These are phyloP conservation scores for Coleophora deauratella DNA, from an alignment of 2,888 invertebrate species.

Conservation along the genomic window DNA sequence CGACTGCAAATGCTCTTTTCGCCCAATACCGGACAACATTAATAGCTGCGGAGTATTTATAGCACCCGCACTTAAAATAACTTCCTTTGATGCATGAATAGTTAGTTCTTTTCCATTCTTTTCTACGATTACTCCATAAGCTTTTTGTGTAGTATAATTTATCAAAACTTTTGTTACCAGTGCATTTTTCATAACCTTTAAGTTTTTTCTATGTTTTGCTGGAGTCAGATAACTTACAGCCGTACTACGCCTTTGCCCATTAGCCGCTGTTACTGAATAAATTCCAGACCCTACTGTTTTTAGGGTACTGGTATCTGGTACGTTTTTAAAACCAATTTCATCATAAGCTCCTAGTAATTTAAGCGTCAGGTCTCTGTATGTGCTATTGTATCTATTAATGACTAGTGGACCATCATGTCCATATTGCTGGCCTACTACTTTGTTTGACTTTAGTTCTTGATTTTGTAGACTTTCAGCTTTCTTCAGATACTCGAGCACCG, in stretches of 20 bases:
- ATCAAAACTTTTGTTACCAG: conserved; percentile 65
- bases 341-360: conserved; percentile 45
- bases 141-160: conserved; percentile 39
- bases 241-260: conserved; percentile 60
- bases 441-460: conserved; percentile 21
- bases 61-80: conserved; percentile 61
- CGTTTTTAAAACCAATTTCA: conserved; percentile 50
- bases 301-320: conserved; percentile 51
- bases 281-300: conserved; percentile 62
- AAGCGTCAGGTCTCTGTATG: conserved; percentile 35
- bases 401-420: conserved; percentile 56
- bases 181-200: conserved; percentile 55
- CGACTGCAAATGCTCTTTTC: conserved; percentile 38
- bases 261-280: conserved; percentile 52
- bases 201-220: conserved; percentile 31
- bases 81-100: conserved; percentile 42
- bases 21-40: conserved; percentile 69
- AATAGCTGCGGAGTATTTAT: conserved; percentile 66
- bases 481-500: conserved; percentile 59
- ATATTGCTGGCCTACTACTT: conserved; percentile 30
- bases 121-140: conserved; percentile 48
- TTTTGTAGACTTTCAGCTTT: conserved; percentile 64
- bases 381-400: conserved; percentile 55
- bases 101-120: conserved; percentile 20
- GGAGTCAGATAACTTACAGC: conserved; percentile 55